phyloP scores from a whole-genome alignment of 1,140 invertebrate genomes.

The Diabrotica undecimpunctata region DNA sequence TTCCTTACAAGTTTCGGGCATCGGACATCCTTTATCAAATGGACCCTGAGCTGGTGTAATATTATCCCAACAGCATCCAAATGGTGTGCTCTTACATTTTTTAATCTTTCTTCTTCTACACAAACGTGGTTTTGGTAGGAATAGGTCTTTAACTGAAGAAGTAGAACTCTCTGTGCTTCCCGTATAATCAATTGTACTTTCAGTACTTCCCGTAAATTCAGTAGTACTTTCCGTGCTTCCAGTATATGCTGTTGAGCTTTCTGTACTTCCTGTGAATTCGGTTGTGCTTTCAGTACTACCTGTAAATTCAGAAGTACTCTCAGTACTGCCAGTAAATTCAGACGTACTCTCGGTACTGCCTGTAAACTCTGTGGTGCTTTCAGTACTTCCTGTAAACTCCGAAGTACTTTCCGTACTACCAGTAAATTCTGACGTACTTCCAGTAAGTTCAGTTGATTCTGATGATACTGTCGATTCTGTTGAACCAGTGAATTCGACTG shows the following conservation, averaged over 20 bases:
- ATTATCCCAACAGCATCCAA: slow-evolving; percentile 88
- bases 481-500: slow-evolving; percentile 14
- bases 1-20: slow-evolving; percentile 71
- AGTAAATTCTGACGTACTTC: slow-evolving; percentile 22
- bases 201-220: neutral
- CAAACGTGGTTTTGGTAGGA: slow-evolving; percentile 53
- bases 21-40: slow-evolving; percentile 76
- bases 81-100: slow-evolving; percentile 67
- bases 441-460: no score
- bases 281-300: slow-evolving; percentile 27
- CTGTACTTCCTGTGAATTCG: slow-evolving; percentile 18
- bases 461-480: slow-evolving; percentile 20
- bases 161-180: slow-evolving; percentile 14
- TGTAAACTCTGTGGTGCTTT: slow-evolving; percentile 10
- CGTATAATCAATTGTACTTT: slow-evolving; percentile 10
- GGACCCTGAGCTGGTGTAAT: slow-evolving; percentile 78
- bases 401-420: slow-evolving; percentile 27
- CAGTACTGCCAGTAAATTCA: slow-evolving; percentile 23
- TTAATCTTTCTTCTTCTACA: slow-evolving; percentile 61
- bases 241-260: slow-evolving; percentile 17
- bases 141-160: slow-evolving; percentile 46
- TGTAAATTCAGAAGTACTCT: slow-evolving; percentile 23
- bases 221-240: neutral
- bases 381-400: slow-evolving; percentile 27
- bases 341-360: slow-evolving; percentile 18